Evolutionary conservation across 2,797 vertebrate genomes (phyloP).

Genomic region (Dipus sagitta): DNA sequence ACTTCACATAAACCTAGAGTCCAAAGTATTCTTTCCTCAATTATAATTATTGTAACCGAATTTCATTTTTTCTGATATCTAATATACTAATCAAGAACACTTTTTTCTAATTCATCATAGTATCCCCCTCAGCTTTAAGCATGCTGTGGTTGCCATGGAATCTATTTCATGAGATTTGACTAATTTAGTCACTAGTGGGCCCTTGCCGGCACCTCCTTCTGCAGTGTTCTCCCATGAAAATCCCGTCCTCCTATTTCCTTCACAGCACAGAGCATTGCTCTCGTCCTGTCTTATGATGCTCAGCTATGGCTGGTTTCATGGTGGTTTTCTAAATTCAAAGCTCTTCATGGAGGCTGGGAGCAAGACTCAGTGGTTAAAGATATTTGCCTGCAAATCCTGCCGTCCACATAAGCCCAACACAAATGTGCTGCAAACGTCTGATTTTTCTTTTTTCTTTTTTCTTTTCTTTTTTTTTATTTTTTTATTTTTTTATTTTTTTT

Average conservation of each 20-base stretch:
- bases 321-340: background rate
- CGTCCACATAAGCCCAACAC: too few relatives aligned
- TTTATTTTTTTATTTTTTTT: too few relatives aligned
- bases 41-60: background rate
- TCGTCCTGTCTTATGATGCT: background rate
- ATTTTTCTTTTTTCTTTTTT: too few relatives aligned
- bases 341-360: too few relatives aligned
- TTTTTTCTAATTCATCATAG: too few relatives aligned
- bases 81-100: background rate
- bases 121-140: too few relatives aligned
- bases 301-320: background rate
- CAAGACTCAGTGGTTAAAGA: too few relatives aligned
- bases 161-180: background rate
- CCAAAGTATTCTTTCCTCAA: background rate
- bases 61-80: background rate
- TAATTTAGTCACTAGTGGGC: background rate
- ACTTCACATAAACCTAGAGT: background rate
- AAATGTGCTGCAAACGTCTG: too few relatives aligned
- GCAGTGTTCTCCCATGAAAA: background rate
- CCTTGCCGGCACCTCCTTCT: background rate
- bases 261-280: background rate
- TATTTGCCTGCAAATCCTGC: too few relatives aligned
- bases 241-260: background rate
- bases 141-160: background rate
- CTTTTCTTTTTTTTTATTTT: too few relatives aligned